A percentile compares a stretch with the other conserved stretches of the same genome.
These are phyloP conservation scores for Acanthosepion esculentum DNA, from an alignment of 2,888 invertebrate species.

Conservation along the genomic window DNA sequence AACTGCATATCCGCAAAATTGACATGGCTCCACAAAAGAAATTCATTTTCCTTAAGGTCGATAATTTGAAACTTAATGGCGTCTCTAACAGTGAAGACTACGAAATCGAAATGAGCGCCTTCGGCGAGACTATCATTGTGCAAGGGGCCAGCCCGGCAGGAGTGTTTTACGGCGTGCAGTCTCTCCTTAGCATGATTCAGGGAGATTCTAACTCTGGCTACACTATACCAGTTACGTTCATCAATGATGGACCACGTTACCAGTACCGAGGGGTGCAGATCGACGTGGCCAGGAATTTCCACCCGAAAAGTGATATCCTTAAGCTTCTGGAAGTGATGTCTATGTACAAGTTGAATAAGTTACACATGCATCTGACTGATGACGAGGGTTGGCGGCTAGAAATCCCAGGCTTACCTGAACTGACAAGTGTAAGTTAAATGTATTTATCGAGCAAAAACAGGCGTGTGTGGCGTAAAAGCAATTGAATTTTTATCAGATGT, in stretches of 20 bases:
- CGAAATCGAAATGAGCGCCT: conserved; percentile 53
- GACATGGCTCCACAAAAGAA: background rate
- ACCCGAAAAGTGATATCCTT: conserved; percentile 60
- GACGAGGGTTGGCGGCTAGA: conserved; percentile 74
- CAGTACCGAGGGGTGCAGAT: conserved; percentile 63
- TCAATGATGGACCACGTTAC: conserved; percentile 62
- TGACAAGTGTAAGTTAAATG: conserved; percentile 64
- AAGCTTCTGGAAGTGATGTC: conserved; percentile 69
- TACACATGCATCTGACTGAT: conserved; percentile 73
- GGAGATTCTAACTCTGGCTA: conserved; percentile 49
- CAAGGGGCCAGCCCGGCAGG: conserved; percentile 54
- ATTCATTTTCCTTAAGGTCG: conserved; percentile 13
- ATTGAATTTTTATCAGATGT: too few species aligned
- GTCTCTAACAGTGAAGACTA: conserved; percentile 54
- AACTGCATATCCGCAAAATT: background rate
- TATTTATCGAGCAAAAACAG: too few species aligned
- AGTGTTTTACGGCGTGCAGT: conserved; percentile 58
- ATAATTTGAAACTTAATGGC: background rate
- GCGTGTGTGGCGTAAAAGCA: too few species aligned
- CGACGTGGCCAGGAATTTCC: conserved; percentile 68
- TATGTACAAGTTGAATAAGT: conserved; percentile 71
- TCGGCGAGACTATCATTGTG: conserved; percentile 52
- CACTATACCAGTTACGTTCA: conserved; percentile 51
- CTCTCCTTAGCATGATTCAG: conserved; percentile 53
- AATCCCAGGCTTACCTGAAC: conserved; percentile 70